These are phyloP conservation scores for Acanthiza pusilla DNA, from an alignment of 2,797 vertebrate genomes.

Conservation along the genomic window DNA sequence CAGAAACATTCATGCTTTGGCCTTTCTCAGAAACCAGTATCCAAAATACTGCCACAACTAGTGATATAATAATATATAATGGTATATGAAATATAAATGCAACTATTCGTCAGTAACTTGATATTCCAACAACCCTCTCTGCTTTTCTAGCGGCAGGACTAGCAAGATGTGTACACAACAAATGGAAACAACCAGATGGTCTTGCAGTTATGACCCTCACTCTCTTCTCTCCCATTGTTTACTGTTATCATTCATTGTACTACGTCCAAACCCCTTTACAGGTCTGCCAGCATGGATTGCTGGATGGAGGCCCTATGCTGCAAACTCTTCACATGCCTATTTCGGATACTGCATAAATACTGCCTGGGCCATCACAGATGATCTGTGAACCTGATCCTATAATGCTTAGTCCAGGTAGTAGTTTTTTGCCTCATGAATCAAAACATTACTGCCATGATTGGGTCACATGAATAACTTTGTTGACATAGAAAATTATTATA, in stretches of 20 bases:
- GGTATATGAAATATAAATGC: background rate
- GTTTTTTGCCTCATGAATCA: background rate
- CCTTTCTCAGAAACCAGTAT: background rate
- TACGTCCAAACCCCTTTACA: constrained; percentile 43
- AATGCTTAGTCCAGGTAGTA: background rate
- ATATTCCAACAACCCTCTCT: background rate
- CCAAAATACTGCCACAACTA: background rate
- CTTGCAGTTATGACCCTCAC: constrained; percentile 61
- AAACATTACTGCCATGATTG: background rate
- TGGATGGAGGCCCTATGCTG: constrained; percentile 33
- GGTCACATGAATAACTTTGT: background rate
- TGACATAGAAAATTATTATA: background rate
- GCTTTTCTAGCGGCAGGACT: constrained; percentile 28
- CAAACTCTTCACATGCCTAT: background rate
- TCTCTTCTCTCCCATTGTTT: constrained; percentile 61
- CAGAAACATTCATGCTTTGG: background rate
- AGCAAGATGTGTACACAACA: constrained; percentile 55
- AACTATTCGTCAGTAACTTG: background rate
- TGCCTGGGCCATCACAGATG: background rate
- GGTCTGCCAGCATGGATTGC: constrained; percentile 50
- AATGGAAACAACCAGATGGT: constrained; percentile 66
- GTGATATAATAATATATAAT: background rate
- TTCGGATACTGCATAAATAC: background rate
- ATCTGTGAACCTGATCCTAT: background rate
- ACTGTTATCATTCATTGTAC: constrained; percentile 45